Evolutionary conservation across 2,888 invertebrate genomes (phyloP), one percentile per base, ranked within the genome.

Genomic region (Blastobasis adustella): DNA sequence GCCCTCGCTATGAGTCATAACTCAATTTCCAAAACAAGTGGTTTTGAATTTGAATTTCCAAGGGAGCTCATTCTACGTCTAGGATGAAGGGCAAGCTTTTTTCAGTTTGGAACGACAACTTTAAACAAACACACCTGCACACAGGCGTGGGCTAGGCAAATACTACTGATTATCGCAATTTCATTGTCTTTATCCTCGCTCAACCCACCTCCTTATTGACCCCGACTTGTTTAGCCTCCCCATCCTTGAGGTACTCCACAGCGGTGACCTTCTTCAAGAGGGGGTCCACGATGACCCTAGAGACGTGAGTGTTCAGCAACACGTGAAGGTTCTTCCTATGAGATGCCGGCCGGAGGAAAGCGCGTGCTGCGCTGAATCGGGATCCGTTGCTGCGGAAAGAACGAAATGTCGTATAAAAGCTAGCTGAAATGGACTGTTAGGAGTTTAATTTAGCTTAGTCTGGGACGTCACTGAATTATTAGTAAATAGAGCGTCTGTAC

Each of bases 311-410:
- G 64, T 93, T 91, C 0, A 93, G 66, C 54, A 91, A 76, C 0
- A 93, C 74, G 57, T 93, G 90, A 0, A 93, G 79, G 65, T 93
- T 93, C 0, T 79, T 73, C 2, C 92, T 85, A 9, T 86, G 67
- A 0, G 91, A 77, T 0, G 82, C 90, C 0, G 93, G 92, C 0
- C 92, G 84, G 1, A 93, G 76, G 70, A 88, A 93, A 0, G 92
- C 92, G 5, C 90, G 78, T 0, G 93, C 89, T 6, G 91, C 89
- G 60, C 91, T 92, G 56, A 90, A 83, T 23, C 93, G 86, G 0
- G 90, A 88, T 0, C 93, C 93, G 48, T 90, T 80, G 56, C 92
- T 92, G 68, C 4, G 61, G 23, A 23, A 23, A 23, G 23, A 23
- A 23, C 23, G 23, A 3, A 23, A 23, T 23, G 23, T 23, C 23